phyloP scores from a whole-genome alignment of 2,113 vertebrate genomes.

The Chloropsis hardwickii region DNA sequence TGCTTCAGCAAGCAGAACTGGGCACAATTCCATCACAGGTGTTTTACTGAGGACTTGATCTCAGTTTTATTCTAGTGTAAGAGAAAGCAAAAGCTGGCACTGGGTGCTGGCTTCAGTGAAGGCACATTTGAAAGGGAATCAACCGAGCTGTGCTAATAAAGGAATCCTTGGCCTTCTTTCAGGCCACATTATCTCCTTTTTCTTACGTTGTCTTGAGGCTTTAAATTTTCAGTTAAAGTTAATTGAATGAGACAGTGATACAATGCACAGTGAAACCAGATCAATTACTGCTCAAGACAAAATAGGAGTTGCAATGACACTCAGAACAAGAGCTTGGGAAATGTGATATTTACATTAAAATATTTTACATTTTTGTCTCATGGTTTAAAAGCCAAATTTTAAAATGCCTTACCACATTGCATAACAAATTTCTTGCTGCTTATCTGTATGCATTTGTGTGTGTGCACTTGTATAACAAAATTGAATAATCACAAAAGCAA shows the following conservation, averaged over 20 bases:
- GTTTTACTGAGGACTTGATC: background rate
- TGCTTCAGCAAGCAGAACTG: background rate
- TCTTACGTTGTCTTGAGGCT: constrained; percentile 36
- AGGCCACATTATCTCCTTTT: background rate
- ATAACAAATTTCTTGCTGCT: constrained; percentile 14
- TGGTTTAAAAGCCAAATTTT: constrained; percentile 3
- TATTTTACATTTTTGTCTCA: constrained; percentile 64
- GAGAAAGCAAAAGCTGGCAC: background rate
- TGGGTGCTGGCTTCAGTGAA: background rate
- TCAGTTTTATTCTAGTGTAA: background rate
- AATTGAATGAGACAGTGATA: constrained; percentile 73
- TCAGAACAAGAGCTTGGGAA: constrained; percentile 69
- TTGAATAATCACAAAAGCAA: constrained; percentile 6
- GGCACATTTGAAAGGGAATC: background rate
- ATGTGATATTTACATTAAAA: constrained; percentile 70
- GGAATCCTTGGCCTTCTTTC: background rate
- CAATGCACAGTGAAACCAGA: constrained; percentile 62
- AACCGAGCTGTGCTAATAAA: background rate
- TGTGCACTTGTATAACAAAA: background rate
- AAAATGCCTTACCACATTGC: constrained; percentile 20
- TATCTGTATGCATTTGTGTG: background rate
- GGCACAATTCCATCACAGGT: constrained; percentile 39
- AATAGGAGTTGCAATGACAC: constrained; percentile 52
- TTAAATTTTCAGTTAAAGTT: constrained; percentile 61
- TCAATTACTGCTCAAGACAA: constrained; percentile 63